A percentile compares a stretch with the other conserved stretches of the same genome.
These are phyloP conservation scores for Xanthia icteritia DNA, from an alignment of 2,888 invertebrate species.

Conservation along the genomic window DNA sequence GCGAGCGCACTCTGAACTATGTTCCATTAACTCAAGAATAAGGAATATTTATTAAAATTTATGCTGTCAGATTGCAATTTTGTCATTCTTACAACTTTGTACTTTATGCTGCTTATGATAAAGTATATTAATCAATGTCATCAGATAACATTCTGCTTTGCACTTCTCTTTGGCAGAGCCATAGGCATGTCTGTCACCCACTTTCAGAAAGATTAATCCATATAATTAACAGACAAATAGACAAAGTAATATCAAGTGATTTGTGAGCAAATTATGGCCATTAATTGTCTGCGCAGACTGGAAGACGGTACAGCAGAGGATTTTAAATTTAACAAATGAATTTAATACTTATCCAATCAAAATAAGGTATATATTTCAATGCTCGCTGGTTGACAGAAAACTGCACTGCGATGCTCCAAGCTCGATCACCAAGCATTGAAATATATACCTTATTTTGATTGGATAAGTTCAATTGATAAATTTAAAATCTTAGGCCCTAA, in stretches of 20 bases:
- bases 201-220: background rate
- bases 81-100: background rate
- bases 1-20: accelerated
- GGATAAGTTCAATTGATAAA: too few relatives aligned
- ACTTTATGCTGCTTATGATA: accelerated
- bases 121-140: background rate
- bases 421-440: too few relatives aligned
- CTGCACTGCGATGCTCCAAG: too few relatives aligned
- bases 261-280: background rate
- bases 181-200: background rate
- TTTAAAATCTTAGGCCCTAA: background rate
- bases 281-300: too few relatives aligned
- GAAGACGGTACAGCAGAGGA: too few relatives aligned
- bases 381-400: too few relatives aligned
- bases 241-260: background rate
- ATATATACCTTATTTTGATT: too few relatives aligned
- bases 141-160: background rate
- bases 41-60: too few relatives aligned
- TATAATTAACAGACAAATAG: background rate
- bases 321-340: too few relatives aligned
- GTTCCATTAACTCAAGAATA: too few relatives aligned
- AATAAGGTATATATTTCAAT: too few relatives aligned
- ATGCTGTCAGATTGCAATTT: background rate
- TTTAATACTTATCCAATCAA: too few relatives aligned
- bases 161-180: background rate